Conservation (phyloP, 2,888 invertebrate genomes). For the Scaptomyza cyrtandrae region DNA sequence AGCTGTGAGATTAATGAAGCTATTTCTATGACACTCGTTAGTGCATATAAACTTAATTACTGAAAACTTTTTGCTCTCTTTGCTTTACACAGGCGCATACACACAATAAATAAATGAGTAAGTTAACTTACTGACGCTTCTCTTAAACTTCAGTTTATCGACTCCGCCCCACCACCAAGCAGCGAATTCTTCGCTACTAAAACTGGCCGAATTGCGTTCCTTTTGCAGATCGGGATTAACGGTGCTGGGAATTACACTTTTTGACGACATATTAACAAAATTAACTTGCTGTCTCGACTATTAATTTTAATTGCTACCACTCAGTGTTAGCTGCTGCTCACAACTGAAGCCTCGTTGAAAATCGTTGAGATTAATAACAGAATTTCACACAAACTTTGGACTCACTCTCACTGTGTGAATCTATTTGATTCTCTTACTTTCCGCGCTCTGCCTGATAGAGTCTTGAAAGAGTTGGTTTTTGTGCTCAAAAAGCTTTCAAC, state of each 20-base stretch:
- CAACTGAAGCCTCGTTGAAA: constrained; percentile 18
- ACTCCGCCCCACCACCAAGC: constrained; percentile 90
- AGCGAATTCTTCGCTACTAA: constrained; percentile 90
- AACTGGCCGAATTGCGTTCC: constrained; percentile 90
- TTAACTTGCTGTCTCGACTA: not conserved
- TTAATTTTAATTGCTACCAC: not conserved
- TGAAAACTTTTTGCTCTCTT: not conserved
- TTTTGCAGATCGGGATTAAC: constrained; percentile 89
- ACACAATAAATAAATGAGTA: not conserved
- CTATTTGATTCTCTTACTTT: not conserved
- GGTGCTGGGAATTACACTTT: constrained; percentile 65
- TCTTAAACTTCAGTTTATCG: constrained; percentile 84
- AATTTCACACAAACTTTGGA: constrained; percentile 2
- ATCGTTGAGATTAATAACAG: not conserved
- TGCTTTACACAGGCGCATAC: not conserved
- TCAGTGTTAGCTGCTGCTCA: constrained; percentile 10
- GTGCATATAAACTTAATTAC: not conserved
- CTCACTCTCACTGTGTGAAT: not conserved
- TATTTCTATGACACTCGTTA: not conserved
- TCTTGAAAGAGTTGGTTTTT: not conserved
- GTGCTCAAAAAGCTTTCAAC: constrained; percentile 8
- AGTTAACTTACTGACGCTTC: constrained; percentile 62
- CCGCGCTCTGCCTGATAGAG: not conserved
- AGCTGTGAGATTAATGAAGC: not conserved
- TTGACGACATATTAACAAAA: constrained; percentile 45